phyloP scores from a whole-genome alignment of 2,113 vertebrate genomes.

The Tupaia chinensis region DNA sequence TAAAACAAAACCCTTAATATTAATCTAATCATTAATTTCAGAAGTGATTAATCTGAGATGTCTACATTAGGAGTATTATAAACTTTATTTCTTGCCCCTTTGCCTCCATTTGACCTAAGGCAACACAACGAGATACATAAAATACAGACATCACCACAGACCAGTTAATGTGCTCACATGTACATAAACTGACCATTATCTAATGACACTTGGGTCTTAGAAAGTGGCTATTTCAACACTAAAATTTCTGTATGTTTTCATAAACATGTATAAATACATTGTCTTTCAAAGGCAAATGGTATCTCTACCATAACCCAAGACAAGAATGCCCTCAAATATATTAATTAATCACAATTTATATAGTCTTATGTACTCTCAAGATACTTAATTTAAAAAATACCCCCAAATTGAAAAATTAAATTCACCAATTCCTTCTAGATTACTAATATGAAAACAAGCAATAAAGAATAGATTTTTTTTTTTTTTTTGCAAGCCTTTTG shows the following conservation, averaged over 20 bases:
- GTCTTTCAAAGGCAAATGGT: slow-evolving; percentile 60
- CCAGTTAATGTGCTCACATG: neutral
- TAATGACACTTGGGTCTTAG: neutral
- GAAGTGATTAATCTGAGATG: slow-evolving; percentile 64
- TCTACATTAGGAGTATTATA: slow-evolving; percentile 56
- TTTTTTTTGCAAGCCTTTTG: slow-evolving; percentile 4
- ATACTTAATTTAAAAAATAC: slow-evolving; percentile 60
- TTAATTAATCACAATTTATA: slow-evolving; percentile 63
- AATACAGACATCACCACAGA: neutral
- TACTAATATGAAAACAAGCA: slow-evolving; percentile 15
- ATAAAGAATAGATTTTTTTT: neutral
- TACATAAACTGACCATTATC: neutral
- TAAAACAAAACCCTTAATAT: slow-evolving; percentile 10
- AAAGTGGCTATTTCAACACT: neutral
- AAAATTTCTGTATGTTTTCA: neutral
- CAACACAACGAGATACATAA: neutral
- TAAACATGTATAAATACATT: slow-evolving; percentile 55
- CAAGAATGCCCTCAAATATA: slow-evolving; percentile 24
- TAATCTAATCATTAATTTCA: slow-evolving; percentile 51
- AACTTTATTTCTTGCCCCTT: slow-evolving; percentile 63
- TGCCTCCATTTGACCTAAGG: neutral
- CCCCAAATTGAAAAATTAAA: slow-evolving; percentile 45
- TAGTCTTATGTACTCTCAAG: neutral
- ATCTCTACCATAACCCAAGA: slow-evolving; percentile 51
- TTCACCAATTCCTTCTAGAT: slow-evolving; percentile 36